Evolutionary conservation across 2,797 vertebrate genomes (phyloP).

Genomic region (Sebastes matsubarae): DNA sequence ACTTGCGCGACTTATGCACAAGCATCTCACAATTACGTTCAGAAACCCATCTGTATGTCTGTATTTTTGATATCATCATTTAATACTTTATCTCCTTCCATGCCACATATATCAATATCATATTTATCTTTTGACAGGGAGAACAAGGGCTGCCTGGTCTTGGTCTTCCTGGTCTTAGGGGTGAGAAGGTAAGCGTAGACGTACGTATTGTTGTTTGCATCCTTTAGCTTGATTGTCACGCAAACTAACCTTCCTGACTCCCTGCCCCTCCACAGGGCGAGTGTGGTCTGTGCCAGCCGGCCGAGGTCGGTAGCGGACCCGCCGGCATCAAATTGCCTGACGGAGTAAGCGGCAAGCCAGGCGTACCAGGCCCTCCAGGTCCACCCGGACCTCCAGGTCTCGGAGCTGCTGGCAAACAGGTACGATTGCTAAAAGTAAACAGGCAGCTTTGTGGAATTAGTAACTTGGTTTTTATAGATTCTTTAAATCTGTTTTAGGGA

Average conservation of each 20-base stretch:
- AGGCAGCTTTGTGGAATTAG: background rate
- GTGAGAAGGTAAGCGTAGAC: slow-evolving; percentile 75
- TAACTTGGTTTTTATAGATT: background rate
- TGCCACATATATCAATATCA: background rate
- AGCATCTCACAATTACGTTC: background rate
- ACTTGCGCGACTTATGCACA: background rate
- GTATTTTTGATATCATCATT: background rate
- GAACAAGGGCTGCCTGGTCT: slow-evolving; percentile 72
- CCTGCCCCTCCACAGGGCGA: slow-evolving; percentile 67
- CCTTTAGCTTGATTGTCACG: slow-evolving; percentile 4
- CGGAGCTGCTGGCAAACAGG: slow-evolving; percentile 77
- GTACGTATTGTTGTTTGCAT: background rate
- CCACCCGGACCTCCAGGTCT: slow-evolving; percentile 72
- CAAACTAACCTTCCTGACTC: slow-evolving; percentile 3
- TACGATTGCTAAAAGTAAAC: slow-evolving; percentile 14
- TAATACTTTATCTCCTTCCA: background rate
- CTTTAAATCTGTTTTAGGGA: background rate
- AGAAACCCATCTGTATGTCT: background rate
- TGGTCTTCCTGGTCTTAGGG: slow-evolving; percentile 72
- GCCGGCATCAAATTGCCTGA: slow-evolving; percentile 57
- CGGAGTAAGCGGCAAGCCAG: slow-evolving; percentile 44
- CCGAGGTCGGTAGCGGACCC: slow-evolving; percentile 60
- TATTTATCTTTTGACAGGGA: slow-evolving; percentile 67
- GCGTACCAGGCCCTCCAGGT: slow-evolving; percentile 71
- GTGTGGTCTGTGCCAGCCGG: slow-evolving; percentile 71